phyloP scores from a whole-genome alignment of 2,113 vertebrate genomes.

The Uropsilus gracilis region DNA sequence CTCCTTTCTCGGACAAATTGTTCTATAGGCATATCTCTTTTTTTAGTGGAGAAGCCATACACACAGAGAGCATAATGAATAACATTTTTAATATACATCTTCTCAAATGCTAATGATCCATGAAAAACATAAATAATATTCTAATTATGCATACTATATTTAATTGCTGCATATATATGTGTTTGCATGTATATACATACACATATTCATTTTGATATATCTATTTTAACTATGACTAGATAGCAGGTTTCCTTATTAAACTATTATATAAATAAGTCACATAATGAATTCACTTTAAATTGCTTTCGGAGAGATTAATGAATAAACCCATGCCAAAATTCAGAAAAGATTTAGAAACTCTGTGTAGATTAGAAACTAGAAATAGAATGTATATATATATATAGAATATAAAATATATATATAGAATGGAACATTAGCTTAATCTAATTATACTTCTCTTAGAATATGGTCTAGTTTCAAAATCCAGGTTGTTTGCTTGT shows the following conservation, averaged over 20 bases:
- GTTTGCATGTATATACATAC: no score
- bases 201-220: not conserved
- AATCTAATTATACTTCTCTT: constrained; percentile 73
- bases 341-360: constrained; percentile 77
- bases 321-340: constrained; percentile 78
- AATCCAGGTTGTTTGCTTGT: not conserved
- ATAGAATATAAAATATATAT: no score
- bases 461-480: constrained; percentile 70
- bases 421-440: constrained; percentile 75
- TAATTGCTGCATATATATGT: not conserved
- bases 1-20: not conserved
- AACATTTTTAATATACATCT: not conserved
- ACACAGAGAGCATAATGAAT: not conserved
- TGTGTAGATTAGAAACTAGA: constrained; percentile 74
- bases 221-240: constrained; percentile 30
- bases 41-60: not conserved
- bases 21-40: not conserved
- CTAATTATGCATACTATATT: not conserved
- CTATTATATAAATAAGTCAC: constrained; percentile 73
- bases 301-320: constrained; percentile 73
- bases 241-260: constrained; percentile 61
- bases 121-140: not conserved
- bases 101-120: not conserved
- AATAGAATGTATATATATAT: constrained; percentile 71
- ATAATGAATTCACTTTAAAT: constrained; percentile 79